Percentiles rank a stretch among this genome's conserved stretches.
These are phyloP conservation scores for Dasypus novemcinctus DNA, from an alignment of 2,113 vertebrate species.

Conservation along the genomic window DNA sequence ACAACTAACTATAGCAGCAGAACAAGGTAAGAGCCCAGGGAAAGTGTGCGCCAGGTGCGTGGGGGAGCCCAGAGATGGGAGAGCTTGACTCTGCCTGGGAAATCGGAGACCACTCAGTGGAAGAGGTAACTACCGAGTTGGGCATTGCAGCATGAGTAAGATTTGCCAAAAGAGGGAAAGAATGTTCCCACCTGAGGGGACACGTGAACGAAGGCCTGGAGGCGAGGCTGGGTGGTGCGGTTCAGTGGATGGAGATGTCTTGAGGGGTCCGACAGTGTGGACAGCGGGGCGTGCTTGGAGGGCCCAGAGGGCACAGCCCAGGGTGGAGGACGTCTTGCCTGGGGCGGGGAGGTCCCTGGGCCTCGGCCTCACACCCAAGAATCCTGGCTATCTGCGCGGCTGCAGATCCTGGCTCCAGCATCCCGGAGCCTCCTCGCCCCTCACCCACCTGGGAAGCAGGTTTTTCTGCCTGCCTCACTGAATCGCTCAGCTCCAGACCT, in stretches of 20 bases:
- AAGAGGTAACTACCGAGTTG: neutral
- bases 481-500: neutral
- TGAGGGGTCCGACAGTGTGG: neutral
- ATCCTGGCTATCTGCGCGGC: too few relatives aligned
- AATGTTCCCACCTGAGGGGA: neutral
- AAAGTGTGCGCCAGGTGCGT: neutral
- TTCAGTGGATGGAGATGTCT: neutral
- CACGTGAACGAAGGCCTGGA: neutral
- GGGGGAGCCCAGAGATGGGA: neutral
- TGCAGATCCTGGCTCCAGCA: neutral
- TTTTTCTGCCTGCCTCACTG: neutral
- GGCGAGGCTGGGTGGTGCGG: neutral
- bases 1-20: conserved; percentile 1
- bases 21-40: neutral
- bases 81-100: neutral
- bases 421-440: neutral
- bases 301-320: neutral
- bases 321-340: neutral
- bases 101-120: neutral
- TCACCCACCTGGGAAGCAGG: neutral
- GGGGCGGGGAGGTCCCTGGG: neutral
- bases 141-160: neutral
- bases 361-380: neutral
- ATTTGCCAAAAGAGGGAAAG: neutral
- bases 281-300: neutral